Conservation (phyloP, 1,140 invertebrate genomes). For the Bombus affinis region DNA sequence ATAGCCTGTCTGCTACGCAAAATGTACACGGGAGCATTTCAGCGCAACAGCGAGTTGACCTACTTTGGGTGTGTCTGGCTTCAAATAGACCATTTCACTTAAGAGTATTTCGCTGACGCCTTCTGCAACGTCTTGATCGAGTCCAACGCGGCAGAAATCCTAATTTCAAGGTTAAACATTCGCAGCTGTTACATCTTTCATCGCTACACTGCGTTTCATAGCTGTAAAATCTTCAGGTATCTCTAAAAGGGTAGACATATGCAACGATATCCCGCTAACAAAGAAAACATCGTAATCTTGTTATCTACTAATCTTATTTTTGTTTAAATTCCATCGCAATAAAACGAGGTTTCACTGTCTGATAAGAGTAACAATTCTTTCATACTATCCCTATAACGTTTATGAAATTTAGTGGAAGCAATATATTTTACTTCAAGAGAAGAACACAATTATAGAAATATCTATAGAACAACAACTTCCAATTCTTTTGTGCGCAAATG, state of each 20-base stretch:
- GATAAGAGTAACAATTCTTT: neutral
- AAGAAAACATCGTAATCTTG: neutral
- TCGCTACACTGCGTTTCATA: neutral
- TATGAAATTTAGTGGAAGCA: neutral
- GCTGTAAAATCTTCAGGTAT: neutral
- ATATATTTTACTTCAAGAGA: too few species aligned
- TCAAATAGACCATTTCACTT: constrained; percentile 62
- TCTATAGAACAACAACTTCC: too few species aligned
- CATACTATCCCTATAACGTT: neutral
- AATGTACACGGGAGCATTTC: constrained; percentile 22
- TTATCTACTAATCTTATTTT: neutral
- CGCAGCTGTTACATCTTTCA: neutral
- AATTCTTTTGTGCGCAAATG: too few species aligned
- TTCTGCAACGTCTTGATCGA: constrained; percentile 36
- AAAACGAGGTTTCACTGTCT: neutral
- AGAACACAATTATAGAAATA: too few species aligned
- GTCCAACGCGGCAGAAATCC: constrained; percentile 14
- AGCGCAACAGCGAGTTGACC: constrained; percentile 58
- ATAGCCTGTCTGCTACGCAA: constrained; percentile 11
- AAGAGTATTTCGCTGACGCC: constrained; percentile 31
- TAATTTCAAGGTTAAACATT: constrained; percentile 32
- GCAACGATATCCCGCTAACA: neutral
- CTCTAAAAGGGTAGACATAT: neutral
- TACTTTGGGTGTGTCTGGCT: constrained; percentile 54
- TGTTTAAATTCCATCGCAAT: neutral